phyloP scores from a whole-genome alignment of 2,797 vertebrate genomes.

The Pseudopleuronectes americanus region DNA sequence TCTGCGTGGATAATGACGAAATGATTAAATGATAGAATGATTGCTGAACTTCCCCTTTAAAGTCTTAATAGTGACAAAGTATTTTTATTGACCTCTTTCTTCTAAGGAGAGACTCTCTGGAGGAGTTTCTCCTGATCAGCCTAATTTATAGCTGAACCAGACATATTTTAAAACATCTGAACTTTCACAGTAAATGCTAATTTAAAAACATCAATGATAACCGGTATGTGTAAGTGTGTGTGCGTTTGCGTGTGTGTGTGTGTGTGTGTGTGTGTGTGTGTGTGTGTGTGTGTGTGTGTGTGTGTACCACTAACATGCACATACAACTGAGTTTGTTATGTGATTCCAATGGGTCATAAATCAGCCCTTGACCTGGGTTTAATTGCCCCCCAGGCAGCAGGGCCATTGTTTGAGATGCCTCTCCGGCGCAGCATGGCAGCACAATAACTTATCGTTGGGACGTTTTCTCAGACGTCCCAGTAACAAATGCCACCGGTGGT shows the following conservation, averaged over 20 bases:
- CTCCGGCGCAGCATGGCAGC: conserved; percentile 65
- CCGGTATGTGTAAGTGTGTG: conserved; percentile 23
- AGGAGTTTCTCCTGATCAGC: too few relatives aligned
- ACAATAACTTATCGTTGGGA: conserved; percentile 73
- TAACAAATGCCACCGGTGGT: conserved; percentile 71
- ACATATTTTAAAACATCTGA: background rate
- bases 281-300: background rate
- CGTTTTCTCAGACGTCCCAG: conserved; percentile 64
- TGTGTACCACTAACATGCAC: conserved; percentile 21
- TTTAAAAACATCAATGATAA: conserved; percentile 30
- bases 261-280: conserved; percentile 25
- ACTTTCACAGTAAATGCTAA: conserved; percentile 17
- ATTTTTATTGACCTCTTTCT: too few relatives aligned
- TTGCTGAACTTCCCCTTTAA: too few relatives aligned
- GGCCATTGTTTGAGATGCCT: conserved; percentile 82
- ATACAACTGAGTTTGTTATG: conserved; percentile 55
- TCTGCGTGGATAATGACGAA: too few relatives aligned
- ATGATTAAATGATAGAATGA: too few relatives aligned
- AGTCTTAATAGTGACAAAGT: too few relatives aligned
- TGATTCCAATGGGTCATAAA: conserved; percentile 70
- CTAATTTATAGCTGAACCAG: background rate
- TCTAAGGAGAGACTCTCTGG: too few relatives aligned
- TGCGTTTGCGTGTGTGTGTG: conserved; percentile 13
- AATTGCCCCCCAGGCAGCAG: conserved; percentile 78
- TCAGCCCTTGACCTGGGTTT: conserved; percentile 74